Base-by-base conservation (phyloP, 2,113 vertebrate species). In the Podarcis cretensis region DNA sequence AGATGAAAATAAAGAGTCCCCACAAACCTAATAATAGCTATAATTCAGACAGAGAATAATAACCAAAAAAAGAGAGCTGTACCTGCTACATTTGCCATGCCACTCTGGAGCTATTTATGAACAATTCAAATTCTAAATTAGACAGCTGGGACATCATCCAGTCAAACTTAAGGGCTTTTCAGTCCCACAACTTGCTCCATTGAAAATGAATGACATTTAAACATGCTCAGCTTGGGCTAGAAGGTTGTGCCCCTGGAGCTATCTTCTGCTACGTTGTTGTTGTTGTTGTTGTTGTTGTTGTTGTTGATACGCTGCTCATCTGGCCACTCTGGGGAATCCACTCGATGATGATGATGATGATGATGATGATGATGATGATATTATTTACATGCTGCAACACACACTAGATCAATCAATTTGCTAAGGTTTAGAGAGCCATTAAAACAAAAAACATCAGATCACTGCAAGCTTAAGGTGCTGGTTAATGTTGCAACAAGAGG, bases 41-140 rank as follows among this genome's bases (percentile, higher is more conserved):
- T 35, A 65, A 73, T 74, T 89, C 40, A 20, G 3, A 1, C 37
- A 91, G 80, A 32, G 0, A 27, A 85, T 5, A 48, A 9, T 10
- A 54, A 10, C 9, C 0, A 10, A 54, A 54, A 54, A 54, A 54
- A 66, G 21, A 0, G 0, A 4, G 10, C 21, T 48, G 1, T 5
- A 7, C 48, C 43, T 71, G 43, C 77, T 73, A 30, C 27, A 71
- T 35, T 16, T 87, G 30, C 30, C 30, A 27, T 71, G 40, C 20
- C 65, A 71, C 30, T 77, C 8, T 1, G 8, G 54, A 85, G 23
- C 71, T 85, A 84, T 93, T 84, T 40, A 7, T 0, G 4, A 87
- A 76, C 0, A 8, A 27, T 6, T 77, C 83, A 82, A 86, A 57
- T 1, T n/a, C 77, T 83, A 54, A 83, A 18, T 27, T 8, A 85